These are phyloP conservation scores for Yponomeuta evonymella DNA, from an alignment of 2,888 invertebrate species.

Conservation along the genomic window DNA sequence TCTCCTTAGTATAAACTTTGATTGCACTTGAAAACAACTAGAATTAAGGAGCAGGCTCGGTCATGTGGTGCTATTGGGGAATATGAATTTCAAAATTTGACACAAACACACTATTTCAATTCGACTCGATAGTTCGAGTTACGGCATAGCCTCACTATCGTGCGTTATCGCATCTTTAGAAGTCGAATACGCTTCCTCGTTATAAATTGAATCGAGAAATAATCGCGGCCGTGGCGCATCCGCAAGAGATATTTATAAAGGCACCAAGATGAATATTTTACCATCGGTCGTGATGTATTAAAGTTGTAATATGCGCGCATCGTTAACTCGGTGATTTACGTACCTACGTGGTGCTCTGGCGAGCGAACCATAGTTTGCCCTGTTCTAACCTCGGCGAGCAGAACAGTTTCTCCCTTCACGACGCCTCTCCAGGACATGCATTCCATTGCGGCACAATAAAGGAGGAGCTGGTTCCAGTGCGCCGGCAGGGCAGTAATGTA, in stretches of 20 bases:
- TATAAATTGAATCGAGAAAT: slow-evolving; percentile 27
- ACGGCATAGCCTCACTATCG: background rate
- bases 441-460: slow-evolving; percentile 51
- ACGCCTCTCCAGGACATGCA: slow-evolving; percentile 19
- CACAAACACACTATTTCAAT: slow-evolving; percentile 1
- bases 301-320: slow-evolving; percentile 54
- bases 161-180: background rate
- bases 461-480: slow-evolving; percentile 30
- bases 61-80: too few relatives aligned
- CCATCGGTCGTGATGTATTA: slow-evolving; percentile 40
- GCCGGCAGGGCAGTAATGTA: slow-evolving; percentile 56
- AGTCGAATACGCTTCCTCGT: slow-evolving; percentile 24
- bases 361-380: slow-evolving; percentile 45
- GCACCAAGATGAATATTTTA: slow-evolving; percentile 41
- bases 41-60: too few relatives aligned
- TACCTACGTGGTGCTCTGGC: slow-evolving; percentile 32
- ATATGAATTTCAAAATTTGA: background rate
- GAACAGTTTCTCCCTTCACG: slow-evolving; percentile 17
- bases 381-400: slow-evolving; percentile 35
- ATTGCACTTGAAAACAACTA: background rate
- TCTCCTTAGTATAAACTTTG: slow-evolving; percentile 24
- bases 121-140: too few relatives aligned
- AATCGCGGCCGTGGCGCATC: slow-evolving; percentile 21
- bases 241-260: slow-evolving; percentile 27
- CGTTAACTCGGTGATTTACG: slow-evolving; percentile 64